Conservation (phyloP, 2,113 vertebrate species). For the Pelodiscus sinensis region DNA sequence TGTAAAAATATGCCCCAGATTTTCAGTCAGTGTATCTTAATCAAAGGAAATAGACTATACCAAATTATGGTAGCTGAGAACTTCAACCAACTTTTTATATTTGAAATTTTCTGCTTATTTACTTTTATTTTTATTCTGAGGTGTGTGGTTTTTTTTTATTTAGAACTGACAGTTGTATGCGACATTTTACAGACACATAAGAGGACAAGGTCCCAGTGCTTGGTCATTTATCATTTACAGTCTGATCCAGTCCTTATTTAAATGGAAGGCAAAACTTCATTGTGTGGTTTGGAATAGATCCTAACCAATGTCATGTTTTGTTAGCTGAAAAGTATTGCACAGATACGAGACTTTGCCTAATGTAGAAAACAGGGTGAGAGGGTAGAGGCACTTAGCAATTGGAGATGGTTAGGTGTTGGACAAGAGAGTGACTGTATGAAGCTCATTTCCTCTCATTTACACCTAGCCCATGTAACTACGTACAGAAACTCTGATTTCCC, state of each 20-base stretch:
- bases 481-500: neutral
- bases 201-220: neutral
- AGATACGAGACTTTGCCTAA: neutral
- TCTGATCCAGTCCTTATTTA: neutral
- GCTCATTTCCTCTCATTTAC: neutral
- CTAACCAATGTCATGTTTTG: neutral
- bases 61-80: neutral
- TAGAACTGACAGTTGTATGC: neutral
- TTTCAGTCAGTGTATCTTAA: neutral
- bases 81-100: neutral
- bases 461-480: neutral
- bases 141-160: neutral
- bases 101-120: neutral
- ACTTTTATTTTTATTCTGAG: neutral
- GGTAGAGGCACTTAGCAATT: neutral
- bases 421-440: neutral
- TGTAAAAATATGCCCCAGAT: neutral
- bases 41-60: accelerated
- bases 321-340: neutral
- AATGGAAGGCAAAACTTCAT: neutral
- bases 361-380: neutral
- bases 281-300: neutral
- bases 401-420: neutral
- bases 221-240: neutral
- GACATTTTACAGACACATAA: neutral